These are phyloP conservation scores for Hippocampus zosterae DNA, from an alignment of 2,113 vertebrate species.

Conservation along the genomic window DNA sequence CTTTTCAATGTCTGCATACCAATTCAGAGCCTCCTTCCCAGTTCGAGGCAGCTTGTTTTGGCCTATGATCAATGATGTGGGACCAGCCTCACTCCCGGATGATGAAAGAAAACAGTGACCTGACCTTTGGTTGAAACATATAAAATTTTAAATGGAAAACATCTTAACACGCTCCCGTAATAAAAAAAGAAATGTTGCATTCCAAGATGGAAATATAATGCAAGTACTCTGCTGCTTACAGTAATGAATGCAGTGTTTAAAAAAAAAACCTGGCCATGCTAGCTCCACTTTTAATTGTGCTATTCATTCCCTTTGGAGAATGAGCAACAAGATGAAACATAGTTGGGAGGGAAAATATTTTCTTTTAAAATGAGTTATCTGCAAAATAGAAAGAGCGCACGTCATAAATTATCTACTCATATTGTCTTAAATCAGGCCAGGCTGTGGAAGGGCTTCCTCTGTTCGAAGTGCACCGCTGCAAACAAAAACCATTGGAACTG, in stretches of 20 bases:
- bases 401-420: slow-evolving; percentile 35
- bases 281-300: slow-evolving; percentile 15
- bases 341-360: slow-evolving; percentile 18
- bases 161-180: slow-evolving; percentile 19
- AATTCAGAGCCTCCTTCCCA: slow-evolving; percentile 50
- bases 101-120: slow-evolving; percentile 32
- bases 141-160: background rate
- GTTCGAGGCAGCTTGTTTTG: slow-evolving; percentile 48
- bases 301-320: slow-evolving; percentile 16
- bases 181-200: slow-evolving; percentile 6
- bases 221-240: background rate
- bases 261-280: background rate
- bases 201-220: background rate
- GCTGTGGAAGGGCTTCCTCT: slow-evolving; percentile 23
- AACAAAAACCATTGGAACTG: slow-evolving; percentile 39
- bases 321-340: slow-evolving; percentile 36
- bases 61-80: slow-evolving; percentile 33
- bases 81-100: slow-evolving; percentile 34
- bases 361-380: slow-evolving; percentile 31
- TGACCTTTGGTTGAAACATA: slow-evolving; percentile 13
- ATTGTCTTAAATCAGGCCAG: slow-evolving; percentile 44
- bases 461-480: slow-evolving; percentile 9
- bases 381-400: slow-evolving; percentile 31
- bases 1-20: slow-evolving; percentile 61
- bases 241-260: background rate